Conservation (phyloP, 1,140 invertebrate species). For the Eurytemora carolleeae region DNA sequence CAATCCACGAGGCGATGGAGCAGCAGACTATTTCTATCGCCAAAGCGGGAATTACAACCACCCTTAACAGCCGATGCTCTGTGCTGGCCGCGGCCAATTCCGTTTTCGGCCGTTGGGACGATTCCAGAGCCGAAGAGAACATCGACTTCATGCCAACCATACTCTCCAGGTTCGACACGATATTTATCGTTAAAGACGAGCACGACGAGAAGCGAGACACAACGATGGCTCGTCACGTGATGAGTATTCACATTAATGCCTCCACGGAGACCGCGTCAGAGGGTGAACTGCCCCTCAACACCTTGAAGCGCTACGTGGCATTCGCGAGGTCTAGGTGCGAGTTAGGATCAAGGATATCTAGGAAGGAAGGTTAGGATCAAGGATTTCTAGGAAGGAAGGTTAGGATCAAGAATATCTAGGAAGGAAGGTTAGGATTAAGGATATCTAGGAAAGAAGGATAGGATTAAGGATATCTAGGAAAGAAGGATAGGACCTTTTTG, state of each 20-base stretch:
- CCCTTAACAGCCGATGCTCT: slow-evolving; percentile 90
- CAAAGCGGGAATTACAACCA: slow-evolving; percentile 97
- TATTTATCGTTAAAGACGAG: slow-evolving; percentile 97
- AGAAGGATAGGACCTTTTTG: too few species aligned
- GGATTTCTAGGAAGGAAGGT: too few species aligned
- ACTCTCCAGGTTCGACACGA: slow-evolving; percentile 98
- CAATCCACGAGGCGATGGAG: slow-evolving; percentile 99
- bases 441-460: too few species aligned
- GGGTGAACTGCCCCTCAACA: slow-evolving; percentile 60
- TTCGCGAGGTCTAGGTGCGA: slow-evolving; percentile 30
- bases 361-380: too few species aligned
- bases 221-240: slow-evolving; percentile 85
- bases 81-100: slow-evolving; percentile 97
- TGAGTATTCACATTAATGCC: slow-evolving; percentile 80
- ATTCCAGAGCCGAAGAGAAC: slow-evolving; percentile 91
- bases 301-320: slow-evolving; percentile 82
- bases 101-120: slow-evolving; percentile 95
- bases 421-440: too few species aligned
- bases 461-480: too few species aligned
- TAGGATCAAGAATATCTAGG: too few species aligned
- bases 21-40: slow-evolving; percentile 99
- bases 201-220: slow-evolving; percentile 73
- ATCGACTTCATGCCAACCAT: slow-evolving; percentile 99
- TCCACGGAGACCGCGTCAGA: slow-evolving; percentile 39
- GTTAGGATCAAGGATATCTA: too few species aligned